A percentile compares a stretch with the other conserved stretches of the same genome.
Conservation (phyloP, 2,888 invertebrate species). For the Polydrusus pterygomalis region DNA sequence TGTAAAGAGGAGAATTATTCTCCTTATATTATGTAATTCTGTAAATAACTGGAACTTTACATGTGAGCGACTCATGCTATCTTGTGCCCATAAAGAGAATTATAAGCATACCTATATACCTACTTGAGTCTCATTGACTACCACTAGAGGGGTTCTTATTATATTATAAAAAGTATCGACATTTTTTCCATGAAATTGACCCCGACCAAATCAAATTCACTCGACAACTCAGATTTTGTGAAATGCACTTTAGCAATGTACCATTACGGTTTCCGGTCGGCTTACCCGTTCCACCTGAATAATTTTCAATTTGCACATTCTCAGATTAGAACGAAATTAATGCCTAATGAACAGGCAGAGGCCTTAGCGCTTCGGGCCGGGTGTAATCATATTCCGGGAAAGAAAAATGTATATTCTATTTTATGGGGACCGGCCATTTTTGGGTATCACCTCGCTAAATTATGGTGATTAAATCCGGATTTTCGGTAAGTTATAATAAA, state of each 20-base stretch:
- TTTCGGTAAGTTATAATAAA: slow-evolving; percentile 33
- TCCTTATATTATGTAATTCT: no score
- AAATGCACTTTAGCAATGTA: slow-evolving; percentile 40
- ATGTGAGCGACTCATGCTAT: no score
- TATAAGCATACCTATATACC: no score
- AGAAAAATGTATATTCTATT: slow-evolving; percentile 54
- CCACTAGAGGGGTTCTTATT: no score
- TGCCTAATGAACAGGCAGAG: slow-evolving; percentile 67
- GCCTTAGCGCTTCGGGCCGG: slow-evolving; percentile 57
- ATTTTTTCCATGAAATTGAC: no score
- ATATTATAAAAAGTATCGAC: no score
- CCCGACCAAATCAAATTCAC: not conserved
- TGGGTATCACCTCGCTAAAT: slow-evolving; percentile 43
- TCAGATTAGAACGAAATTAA: slow-evolving; percentile 69
- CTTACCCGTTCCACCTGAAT: slow-evolving; percentile 68
- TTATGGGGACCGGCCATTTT: slow-evolving; percentile 42
- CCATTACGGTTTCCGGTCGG: slow-evolving; percentile 69
- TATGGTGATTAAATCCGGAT: slow-evolving; percentile 45
- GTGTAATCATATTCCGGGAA: slow-evolving; percentile 53
- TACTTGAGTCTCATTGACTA: no score
- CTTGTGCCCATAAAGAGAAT: no score
- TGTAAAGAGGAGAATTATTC: no score
- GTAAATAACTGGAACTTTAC: no score
- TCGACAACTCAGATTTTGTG: not conserved
- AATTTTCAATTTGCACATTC: slow-evolving; percentile 69